Base-by-base conservation (phyloP, 2,113 vertebrate genomes). In the Semnornis frantzii region DNA sequence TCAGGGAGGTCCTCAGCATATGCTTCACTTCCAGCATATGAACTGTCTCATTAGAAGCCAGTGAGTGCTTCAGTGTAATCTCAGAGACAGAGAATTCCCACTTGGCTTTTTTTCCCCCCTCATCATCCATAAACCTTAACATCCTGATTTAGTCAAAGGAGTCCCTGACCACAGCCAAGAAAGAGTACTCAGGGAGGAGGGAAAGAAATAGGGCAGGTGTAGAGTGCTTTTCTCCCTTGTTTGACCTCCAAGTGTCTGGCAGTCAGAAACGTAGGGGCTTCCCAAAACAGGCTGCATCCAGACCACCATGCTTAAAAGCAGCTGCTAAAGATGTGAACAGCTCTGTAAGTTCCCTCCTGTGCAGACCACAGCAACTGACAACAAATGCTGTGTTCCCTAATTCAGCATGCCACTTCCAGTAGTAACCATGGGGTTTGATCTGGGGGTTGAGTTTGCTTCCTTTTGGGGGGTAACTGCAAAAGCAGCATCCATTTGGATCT, bases 181-280 rank as follows among this genome's bases (percentile, higher is more conserved):
- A 5, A 9, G 12, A 81, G 7, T 57, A 30, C 28, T 69, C 5
- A 5, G 4, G 15, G 12, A 77, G 15, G 25, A 78, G 7, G 3
- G 15, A 57, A 82, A 54, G 25, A 82, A 33, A 52, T 3, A 71
- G 6, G 25, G 37, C 33, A 68, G 8, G 3, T 37, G 14, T 20
- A 54, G 34, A 73, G 9, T 0, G 0, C 3, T 62, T 60, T 12
- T 60, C 24, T 79, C 34, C 50, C 5, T 31, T 9, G 0, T 11
- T 13, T 6, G 46, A 34, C 55, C 27, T 65, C 31, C 42, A 54
- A 69, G 33, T 7, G 25, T 27, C 23, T 0, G 2, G 20, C 11
- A 69, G 69, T 8, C 55, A 80, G 46, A 10, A 79, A 44, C 50
- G 65, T 44, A 39, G 8, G 6, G 7, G 15, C 30, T 92, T 79